A percentile compares a stretch with the other conserved stretches of the same genome.
phyloP scores from a whole-genome alignment of 1,140 invertebrate species.

The Melipona quadrifasciata region DNA sequence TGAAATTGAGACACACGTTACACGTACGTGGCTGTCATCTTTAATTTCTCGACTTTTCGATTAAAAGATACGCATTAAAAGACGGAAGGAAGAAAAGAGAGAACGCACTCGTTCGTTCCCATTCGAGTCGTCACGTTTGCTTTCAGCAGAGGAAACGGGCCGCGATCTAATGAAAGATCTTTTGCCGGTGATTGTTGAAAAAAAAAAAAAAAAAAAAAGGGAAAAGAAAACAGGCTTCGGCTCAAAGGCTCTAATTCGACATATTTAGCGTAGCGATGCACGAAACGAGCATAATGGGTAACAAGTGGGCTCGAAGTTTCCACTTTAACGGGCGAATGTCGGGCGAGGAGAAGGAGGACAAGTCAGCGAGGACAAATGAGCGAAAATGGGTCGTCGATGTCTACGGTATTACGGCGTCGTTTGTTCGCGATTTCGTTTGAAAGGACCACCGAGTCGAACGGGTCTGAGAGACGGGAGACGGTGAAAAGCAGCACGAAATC shows the following conservation, averaged over 20 bases:
- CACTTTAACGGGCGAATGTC: not conserved
- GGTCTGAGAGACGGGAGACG: not conserved
- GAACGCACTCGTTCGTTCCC: too few relatives aligned
- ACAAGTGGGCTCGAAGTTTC: not conserved
- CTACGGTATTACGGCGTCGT: not conserved
- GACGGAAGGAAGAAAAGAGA: too few relatives aligned
- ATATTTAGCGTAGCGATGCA: not conserved
- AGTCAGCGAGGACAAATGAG: not conserved
- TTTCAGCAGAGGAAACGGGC: too few relatives aligned
- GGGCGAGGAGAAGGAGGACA: not conserved
- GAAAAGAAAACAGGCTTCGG: not conserved
- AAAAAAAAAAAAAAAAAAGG: too few relatives aligned
- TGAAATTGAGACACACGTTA: too few relatives aligned
- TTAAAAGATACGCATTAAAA: too few relatives aligned
- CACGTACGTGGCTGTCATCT: too few relatives aligned
- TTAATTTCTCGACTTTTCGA: too few relatives aligned
- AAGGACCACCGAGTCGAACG: not conserved
- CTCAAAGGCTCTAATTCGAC: constrained; percentile 4
- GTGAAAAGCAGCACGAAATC: constrained; percentile 11
- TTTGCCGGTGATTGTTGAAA: too few relatives aligned
- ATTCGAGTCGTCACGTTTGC: too few relatives aligned
- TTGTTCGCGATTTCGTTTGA: not conserved
- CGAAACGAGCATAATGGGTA: constrained; percentile 14
- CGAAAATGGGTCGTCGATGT: constrained; percentile 11
- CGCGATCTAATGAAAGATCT: too few relatives aligned